Percentiles rank a stretch among this genome's conserved stretches.
phyloP scores from a whole-genome alignment of 1,140 invertebrate species.

The Lepidurus packardi region DNA sequence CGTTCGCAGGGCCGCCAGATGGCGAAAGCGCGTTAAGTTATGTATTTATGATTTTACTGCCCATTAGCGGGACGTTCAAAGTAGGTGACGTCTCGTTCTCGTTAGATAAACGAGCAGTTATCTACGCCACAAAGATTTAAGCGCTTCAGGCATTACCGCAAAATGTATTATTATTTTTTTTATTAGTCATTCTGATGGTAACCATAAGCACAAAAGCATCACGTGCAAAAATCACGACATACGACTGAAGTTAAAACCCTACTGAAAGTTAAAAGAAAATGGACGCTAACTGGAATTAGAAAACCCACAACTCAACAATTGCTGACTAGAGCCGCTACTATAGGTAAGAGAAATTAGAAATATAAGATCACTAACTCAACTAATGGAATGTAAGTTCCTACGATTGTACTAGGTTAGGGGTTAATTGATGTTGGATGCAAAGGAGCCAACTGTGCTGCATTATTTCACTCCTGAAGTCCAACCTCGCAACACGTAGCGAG shows the following conservation, averaged over 20 bases:
- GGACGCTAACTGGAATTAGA: not conserved
- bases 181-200: conserved; percentile 2
- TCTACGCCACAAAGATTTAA: too few species aligned
- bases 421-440: not conserved
- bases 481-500: too few species aligned
- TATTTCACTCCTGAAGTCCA: too few species aligned
- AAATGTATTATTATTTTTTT: not conserved
- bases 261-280: not conserved
- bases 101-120: too few species aligned
- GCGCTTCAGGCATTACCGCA: too few species aligned
- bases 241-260: not conserved
- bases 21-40: too few species aligned
- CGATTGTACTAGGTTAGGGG: not conserved
- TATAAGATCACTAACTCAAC: not conserved
- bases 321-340: conserved; percentile 6
- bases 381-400: conserved; percentile 1
- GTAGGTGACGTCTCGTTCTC: too few species aligned
- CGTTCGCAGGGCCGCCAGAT: too few species aligned
- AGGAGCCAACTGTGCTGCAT: not conserved
- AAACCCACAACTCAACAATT: conserved; percentile 17
- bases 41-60: too few species aligned
- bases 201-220: conserved; percentile 15
- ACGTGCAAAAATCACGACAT: conserved; percentile 15
- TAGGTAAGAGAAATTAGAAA: not conserved
- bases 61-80: too few species aligned